Evolutionary conservation across 2,113 vertebrate genomes (phyloP).

Genomic region (Ascaphus truei): DNA sequence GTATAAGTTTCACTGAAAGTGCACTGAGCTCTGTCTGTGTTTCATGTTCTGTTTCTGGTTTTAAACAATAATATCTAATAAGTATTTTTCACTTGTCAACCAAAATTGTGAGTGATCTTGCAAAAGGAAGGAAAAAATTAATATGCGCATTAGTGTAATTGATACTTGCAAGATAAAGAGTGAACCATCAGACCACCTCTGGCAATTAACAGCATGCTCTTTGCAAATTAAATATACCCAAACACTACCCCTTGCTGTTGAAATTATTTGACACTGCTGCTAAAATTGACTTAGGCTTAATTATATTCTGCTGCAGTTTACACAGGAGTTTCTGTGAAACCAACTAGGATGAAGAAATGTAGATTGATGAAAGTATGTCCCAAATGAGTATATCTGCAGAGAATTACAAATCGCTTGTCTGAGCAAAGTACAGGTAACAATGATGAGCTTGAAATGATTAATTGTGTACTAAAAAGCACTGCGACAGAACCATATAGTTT

Average conservation of each 20-base stretch:
- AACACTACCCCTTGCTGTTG: slow-evolving; percentile 3
- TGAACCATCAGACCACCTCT: slow-evolving; percentile 1
- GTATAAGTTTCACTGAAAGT: too few species aligned
- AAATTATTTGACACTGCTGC: slow-evolving; percentile 16
- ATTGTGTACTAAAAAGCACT: slow-evolving; percentile 8
- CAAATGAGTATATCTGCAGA: slow-evolving; percentile 29
- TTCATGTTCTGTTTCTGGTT: too few species aligned
- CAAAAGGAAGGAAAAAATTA: too few species aligned
- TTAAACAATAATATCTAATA: too few species aligned
- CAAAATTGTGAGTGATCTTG: too few species aligned
- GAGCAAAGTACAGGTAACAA: slow-evolving; percentile 22
- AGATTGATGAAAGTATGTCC: slow-evolving; percentile 30
- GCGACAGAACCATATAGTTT: slow-evolving; percentile 9
- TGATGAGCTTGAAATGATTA: slow-evolving; percentile 28
- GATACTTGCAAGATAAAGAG: too few species aligned
- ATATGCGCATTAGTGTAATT: too few species aligned
- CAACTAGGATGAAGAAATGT: slow-evolving; percentile 20
- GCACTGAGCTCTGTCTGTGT: too few species aligned
- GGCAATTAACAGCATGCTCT: not conserved
- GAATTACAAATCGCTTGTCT: slow-evolving; percentile 33
- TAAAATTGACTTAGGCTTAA: slow-evolving; percentile 28
- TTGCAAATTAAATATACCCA: slow-evolving; percentile 27
- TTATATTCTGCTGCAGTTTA: slow-evolving; percentile 29
- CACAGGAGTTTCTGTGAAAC: slow-evolving; percentile 15
- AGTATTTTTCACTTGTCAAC: not conserved